These are phyloP conservation scores for Sandelia bainsii DNA, from an alignment of 2,797 vertebrate genomes.

Conservation along the genomic window DNA sequence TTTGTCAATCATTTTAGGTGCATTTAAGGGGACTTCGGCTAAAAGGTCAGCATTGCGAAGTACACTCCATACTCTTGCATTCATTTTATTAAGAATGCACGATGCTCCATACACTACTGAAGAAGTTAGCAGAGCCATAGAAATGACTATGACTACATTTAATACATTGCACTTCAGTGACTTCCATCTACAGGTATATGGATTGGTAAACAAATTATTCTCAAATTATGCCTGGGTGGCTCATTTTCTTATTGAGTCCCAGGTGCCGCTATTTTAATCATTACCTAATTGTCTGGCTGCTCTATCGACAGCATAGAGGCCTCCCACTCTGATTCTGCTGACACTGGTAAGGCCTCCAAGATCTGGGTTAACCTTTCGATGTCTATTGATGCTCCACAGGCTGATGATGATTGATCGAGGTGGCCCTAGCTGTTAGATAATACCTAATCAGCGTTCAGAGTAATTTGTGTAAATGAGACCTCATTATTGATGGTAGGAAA, in stretches of 20 bases:
- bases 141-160: constrained; percentile 69
- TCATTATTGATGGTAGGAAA: constrained; percentile 93
- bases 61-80: constrained; percentile 15
- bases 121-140: constrained; percentile 69
- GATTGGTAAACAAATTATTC: constrained; percentile 93
- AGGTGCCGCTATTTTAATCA: constrained; percentile 92
- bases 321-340: constrained; percentile 96
- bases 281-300: constrained; percentile 97
- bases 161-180: constrained; percentile 79
- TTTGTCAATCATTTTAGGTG: neutral
- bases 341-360: constrained; percentile 89
- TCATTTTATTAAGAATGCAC: constrained; percentile 13
- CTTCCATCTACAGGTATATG: constrained; percentile 83
- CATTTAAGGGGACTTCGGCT: neutral
- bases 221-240: constrained; percentile 91
- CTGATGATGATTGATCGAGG: constrained; percentile 94
- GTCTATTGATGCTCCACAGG: constrained; percentile 89
- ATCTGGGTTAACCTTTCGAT: constrained; percentile 96
- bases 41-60: neutral
- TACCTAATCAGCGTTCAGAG: constrained; percentile 95
- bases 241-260: constrained; percentile 92
- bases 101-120: constrained; percentile 15
- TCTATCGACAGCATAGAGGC: constrained; percentile 92
- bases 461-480: constrained; percentile 98
- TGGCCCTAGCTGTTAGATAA: constrained; percentile 93